phyloP scores from a whole-genome alignment of 2,113 vertebrate genomes.

The Rafetus swinhoei region DNA sequence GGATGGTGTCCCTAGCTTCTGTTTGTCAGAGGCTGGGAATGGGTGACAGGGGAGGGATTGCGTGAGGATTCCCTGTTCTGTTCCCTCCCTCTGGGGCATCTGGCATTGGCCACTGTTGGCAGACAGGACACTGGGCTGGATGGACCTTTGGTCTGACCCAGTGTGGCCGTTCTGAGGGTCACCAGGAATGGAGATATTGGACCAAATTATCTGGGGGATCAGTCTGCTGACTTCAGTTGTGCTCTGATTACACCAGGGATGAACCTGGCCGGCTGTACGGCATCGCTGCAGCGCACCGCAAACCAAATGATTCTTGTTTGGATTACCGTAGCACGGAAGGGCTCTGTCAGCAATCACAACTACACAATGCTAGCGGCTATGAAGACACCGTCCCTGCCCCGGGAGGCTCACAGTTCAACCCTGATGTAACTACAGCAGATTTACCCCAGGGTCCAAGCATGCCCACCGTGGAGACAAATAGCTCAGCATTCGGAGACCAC shows the following conservation, averaged over 20 bases:
- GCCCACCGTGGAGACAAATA: neutral
- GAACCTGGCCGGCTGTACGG: neutral
- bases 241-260: neutral
- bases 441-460: neutral
- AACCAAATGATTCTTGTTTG: neutral
- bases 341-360: neutral
- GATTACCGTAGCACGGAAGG: neutral
- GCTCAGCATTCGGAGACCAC: neutral
- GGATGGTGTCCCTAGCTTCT: too few species aligned
- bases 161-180: neutral
- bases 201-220: neutral
- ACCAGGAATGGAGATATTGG: neutral
- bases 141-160: too few species aligned
- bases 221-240: neutral
- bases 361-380: neutral
- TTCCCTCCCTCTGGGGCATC: too few species aligned
- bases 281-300: neutral
- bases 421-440: neutral
- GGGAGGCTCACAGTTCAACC: neutral
- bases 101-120: too few species aligned
- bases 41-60: too few species aligned
- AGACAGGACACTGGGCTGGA: too few species aligned
- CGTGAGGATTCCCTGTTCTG: too few species aligned
- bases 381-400: neutral
- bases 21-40: too few species aligned